phyloP scores from a whole-genome alignment of 64 coral and sea anemone genomes.

The Montipora sp. region DNA sequence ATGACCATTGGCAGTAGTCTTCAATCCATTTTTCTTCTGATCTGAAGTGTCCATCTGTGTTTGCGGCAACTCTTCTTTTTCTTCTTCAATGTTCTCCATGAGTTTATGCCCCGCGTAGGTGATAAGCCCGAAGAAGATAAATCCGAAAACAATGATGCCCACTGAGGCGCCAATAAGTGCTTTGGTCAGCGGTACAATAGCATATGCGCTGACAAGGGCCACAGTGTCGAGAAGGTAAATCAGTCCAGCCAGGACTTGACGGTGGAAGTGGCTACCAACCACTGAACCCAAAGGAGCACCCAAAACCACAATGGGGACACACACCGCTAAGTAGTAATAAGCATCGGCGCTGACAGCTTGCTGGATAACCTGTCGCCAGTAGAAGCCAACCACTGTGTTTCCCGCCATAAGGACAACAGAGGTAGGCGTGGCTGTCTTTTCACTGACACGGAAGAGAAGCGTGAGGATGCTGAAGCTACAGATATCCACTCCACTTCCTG shows the following conservation, averaged over 20 bases:
- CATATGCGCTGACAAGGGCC: constrained; percentile 58
- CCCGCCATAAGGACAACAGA: constrained; percentile 85
- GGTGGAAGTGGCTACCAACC: constrained; percentile 77
- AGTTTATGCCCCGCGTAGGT: constrained; percentile 48
- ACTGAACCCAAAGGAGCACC: constrained; percentile 76
- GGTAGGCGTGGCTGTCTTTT: constrained; percentile 81
- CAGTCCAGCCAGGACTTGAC: constrained; percentile 62
- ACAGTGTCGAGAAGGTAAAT: constrained; percentile 68
- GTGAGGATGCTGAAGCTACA: constrained; percentile 88
- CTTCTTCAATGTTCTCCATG: constrained; percentile 39
- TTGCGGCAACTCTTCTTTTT: neutral
- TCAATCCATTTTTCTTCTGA: neutral
- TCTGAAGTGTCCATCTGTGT: neutral
- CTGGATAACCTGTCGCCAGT: constrained; percentile 73
- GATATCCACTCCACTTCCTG: constrained; percentile 83
- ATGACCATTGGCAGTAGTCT: neutral
- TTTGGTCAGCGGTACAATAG: constrained; percentile 48
- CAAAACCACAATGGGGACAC: constrained; percentile 74
- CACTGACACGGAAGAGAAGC: constrained; percentile 79
- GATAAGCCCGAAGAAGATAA: constrained; percentile 56
- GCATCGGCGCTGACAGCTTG: constrained; percentile 43
- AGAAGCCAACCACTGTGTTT: constrained; percentile 78
- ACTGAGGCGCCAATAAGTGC: constrained; percentile 42
- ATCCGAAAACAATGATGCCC: constrained; percentile 61
- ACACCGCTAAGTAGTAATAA: constrained; percentile 65